Evolutionary conservation across 1,140 invertebrate genomes (phyloP), one percentile per base, ranked within the genome.

Genomic region (Rhizoglyphus robini): DNA sequence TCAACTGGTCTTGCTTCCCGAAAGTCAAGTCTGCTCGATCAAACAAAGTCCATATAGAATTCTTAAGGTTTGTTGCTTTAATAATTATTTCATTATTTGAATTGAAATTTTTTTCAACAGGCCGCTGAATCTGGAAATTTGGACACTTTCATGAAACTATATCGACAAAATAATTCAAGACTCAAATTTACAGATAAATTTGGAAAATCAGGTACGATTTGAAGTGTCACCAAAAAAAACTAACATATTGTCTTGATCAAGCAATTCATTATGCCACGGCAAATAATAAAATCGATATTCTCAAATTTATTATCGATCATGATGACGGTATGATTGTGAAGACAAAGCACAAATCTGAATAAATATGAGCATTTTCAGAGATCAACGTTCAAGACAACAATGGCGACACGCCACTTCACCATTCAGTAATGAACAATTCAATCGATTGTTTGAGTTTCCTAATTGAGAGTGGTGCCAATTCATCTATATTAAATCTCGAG

Each of bases 371-470:
- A 54, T 54, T 54, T 54, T 41, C 76, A 88, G 86, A 89, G 79
- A 75, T 92, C 59, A 86, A 91, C 73, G 78, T 81, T 18, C 75
- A 77, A 69, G 88, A 91, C 74, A 81, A 83, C 69, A 79, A 77
- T 38, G 87, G 87, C 0, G 88, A 90, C 71, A 90, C 88, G 1
- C 83, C 88, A 1, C 76, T 93, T 0, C 90, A 93, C 74, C 73
- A 86, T 31, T 88, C 88, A 1, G 84, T 89, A 0, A 83, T 87
- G 74, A 80, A 82, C 68, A 83, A 86, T 67, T 79, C 86, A 11
- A 71, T 84, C 18, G 82, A 84, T 18, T 81, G 83, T 0, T 79
- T 91, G 13, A 82, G 86, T 65, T 86, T 82, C 73, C 77, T 90
- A 31, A 71, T 91, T 3, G 78, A 83, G 72, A 85, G 85, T 66